phyloP scores from a whole-genome alignment of 2,888 invertebrate genomes.

The Coecobrya sp. region DNA sequence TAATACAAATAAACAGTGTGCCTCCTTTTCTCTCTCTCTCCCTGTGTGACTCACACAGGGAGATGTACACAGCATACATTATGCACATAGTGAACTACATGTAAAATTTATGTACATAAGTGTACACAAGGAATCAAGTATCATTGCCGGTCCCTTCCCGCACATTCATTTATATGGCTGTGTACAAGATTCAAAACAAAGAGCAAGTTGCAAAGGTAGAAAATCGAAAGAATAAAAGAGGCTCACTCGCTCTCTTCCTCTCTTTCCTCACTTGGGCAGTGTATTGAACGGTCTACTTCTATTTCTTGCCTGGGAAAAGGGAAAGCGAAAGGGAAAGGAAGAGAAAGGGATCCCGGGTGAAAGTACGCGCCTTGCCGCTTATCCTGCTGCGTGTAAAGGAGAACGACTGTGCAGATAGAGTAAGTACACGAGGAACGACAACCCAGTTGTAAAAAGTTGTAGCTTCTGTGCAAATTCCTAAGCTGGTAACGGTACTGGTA shows the following conservation, averaged over 20 bases:
- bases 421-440: slow-evolving; percentile 18
- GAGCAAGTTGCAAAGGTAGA: slow-evolving; percentile 54
- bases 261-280: slow-evolving; percentile 45
- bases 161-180: slow-evolving; percentile 50
- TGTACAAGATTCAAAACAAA: slow-evolving; percentile 64
- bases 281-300: slow-evolving; percentile 74
- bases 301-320: slow-evolving; percentile 51
- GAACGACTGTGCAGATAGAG: slow-evolving; percentile 27
- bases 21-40: not conserved
- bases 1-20: slow-evolving; percentile 15
- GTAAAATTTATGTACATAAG: slow-evolving; percentile 65
- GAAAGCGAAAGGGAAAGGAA: not conserved
- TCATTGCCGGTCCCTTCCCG: slow-evolving; percentile 61
- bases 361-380: slow-evolving; percentile 63
- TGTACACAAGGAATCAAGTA: slow-evolving; percentile 63
- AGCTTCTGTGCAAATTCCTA: slow-evolving; percentile 27
- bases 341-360: slow-evolving; percentile 64
- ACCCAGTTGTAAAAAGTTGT: slow-evolving; percentile 44
- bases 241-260: slow-evolving; percentile 11
- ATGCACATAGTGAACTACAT: slow-evolving; percentile 9
- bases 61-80: slow-evolving; percentile 15
- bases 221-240: slow-evolving; percentile 68
- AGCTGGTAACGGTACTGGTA: not conserved
- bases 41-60: not conserved
- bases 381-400: slow-evolving; percentile 48